Base-by-base conservation (phyloP, 2,797 vertebrate species). In the Leptoclinus maculatus region DNA sequence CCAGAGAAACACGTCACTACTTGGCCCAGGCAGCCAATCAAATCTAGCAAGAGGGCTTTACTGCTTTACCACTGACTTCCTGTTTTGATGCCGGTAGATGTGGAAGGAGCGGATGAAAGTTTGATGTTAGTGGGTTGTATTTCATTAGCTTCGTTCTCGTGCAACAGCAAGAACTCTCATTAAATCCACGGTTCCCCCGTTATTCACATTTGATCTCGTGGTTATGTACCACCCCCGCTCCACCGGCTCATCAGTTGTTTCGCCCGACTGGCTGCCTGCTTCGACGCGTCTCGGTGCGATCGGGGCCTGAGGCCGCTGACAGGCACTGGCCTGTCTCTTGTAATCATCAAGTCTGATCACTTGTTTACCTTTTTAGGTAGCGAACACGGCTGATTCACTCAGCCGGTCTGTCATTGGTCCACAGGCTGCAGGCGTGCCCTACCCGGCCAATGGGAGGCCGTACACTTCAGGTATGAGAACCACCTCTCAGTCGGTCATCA, bases 381-480 rank as follows among this genome's bases (percentile, higher is more conserved):
- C 64, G 23, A 1, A 6, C 23, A 5, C 1, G 7, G 19, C 27
- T 63, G 17, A 36, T 12, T 47, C 0, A 17, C n/a, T 41, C 0
- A 62, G 2, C 21, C 47, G 7, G 11, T 66, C 8, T 80, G 25
- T 73, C 13, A 58, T 79, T 78, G 83, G 63, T 72, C 83, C 47
- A 62, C 91, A 98, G 97, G 96, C 95, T 62, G 87, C 94, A 47
- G 96, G 95, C 5, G 92, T 96, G 64, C 95, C 96, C 1, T 97
- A 96, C 91, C 97, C 97, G 63, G 95, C 97, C 93, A 98, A 98
- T 38, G 97, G 97, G 75, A 96, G 97, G 92, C 95, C 96, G 38
- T 95, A 97, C 76, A 91, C 96, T 41, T 96, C 96, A 77, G 96
- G 96, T 76, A 96, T 97, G 92, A 96, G 97, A 83, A 96, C 97